Percentiles rank a stretch among this genome's conserved stretches.
These are phyloP conservation scores for Nycteola revayana DNA, from an alignment of 2,888 invertebrate genomes.

Conservation along the genomic window DNA sequence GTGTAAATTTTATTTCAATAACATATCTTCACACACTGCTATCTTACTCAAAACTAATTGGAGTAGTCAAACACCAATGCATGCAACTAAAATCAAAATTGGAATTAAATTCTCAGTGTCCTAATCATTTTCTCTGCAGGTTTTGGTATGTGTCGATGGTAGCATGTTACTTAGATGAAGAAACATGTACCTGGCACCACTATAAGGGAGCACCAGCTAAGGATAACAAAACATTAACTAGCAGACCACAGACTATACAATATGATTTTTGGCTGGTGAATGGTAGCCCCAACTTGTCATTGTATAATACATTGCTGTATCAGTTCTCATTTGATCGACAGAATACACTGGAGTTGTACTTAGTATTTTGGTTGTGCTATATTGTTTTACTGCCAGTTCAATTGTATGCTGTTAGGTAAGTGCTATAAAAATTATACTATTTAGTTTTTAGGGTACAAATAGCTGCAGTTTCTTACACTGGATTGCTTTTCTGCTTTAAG, in stretches of 20 bases:
- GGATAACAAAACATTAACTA: constrained; percentile 57
- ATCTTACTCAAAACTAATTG: no score
- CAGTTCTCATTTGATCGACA: constrained; percentile 98
- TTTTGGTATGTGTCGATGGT: constrained; percentile 98
- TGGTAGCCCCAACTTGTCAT: constrained; percentile 94
- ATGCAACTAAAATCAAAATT: no score
- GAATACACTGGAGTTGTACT: constrained; percentile 94
- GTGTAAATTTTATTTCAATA: no score
- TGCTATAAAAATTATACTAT: no score
- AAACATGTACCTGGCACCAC: constrained; percentile 92
- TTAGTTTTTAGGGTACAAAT: no score
- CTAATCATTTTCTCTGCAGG: constrained; percentile 71
- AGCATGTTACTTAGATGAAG: constrained; percentile 92
- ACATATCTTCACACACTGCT: no score
- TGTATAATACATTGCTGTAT: constrained; percentile 93
- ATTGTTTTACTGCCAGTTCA: constrained; percentile 93
- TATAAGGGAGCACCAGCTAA: constrained; percentile 70
- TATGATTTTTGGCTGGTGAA: constrained; percentile 99
- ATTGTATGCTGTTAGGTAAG: constrained; percentile 89
- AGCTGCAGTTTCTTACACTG: no score
- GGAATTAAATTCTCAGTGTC: no score
- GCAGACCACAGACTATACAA: constrained; percentile 64
- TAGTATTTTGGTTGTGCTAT: constrained; percentile 93
- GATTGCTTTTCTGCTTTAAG: no score
- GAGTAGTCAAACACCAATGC: no score